Conservation (phyloP, 2,888 invertebrate genomes). For the Unio delphinus region DNA sequence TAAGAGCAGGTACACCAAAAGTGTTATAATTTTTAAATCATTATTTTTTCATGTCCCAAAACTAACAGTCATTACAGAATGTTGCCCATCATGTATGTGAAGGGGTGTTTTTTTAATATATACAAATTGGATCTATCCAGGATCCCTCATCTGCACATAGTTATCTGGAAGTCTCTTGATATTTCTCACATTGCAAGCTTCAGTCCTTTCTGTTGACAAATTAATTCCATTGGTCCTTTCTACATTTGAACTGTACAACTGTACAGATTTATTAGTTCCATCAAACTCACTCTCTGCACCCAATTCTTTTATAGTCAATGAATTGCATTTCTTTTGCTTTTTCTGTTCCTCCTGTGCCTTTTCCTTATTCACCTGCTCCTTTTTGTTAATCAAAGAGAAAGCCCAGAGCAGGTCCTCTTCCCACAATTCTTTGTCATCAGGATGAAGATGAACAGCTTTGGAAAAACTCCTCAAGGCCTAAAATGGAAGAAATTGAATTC, state of each 20-base stretch:
- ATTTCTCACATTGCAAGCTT: constrained; percentile 6
- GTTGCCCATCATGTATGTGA: too few relatives aligned
- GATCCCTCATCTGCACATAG: constrained; percentile 51
- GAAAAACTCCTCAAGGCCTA: constrained; percentile 69
- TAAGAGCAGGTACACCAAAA: too few relatives aligned
- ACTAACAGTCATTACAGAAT: too few relatives aligned
- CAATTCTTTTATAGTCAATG: constrained; percentile 5
- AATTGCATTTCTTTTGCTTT: constrained; percentile 7
- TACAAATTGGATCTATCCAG: background rate
- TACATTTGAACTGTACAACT: constrained; percentile 1
- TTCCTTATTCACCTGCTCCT: constrained; percentile 31
- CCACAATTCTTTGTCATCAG: constrained; percentile 67
- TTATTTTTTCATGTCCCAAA: too few relatives aligned
- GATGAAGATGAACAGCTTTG: constrained; percentile 68
- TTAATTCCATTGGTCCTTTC: background rate
- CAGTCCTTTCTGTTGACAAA: constrained; percentile 1
- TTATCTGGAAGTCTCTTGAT: constrained; percentile 30
- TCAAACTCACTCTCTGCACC: background rate
- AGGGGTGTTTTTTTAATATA: too few relatives aligned
- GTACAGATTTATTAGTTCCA: background rate
- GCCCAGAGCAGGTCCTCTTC: constrained; percentile 69
- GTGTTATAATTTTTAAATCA: too few relatives aligned
- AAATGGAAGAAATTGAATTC: constrained; percentile 8
- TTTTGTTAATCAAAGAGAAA: constrained; percentile 36
- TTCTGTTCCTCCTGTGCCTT: constrained; percentile 18